phyloP scores from a whole-genome alignment of 1,140 invertebrate species.

The Orchestia grillus region DNA sequence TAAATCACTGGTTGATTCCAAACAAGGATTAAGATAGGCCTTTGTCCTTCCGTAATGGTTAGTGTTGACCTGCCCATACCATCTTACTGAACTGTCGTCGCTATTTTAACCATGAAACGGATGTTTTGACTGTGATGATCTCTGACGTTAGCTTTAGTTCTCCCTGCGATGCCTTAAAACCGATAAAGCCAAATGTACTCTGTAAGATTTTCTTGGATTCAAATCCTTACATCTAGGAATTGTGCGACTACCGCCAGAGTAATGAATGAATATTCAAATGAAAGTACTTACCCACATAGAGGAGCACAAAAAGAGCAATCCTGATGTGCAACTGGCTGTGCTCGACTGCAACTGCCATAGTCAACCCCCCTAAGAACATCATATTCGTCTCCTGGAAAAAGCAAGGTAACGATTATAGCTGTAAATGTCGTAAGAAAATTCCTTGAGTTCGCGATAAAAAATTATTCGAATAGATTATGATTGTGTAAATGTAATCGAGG shows the following conservation, averaged over 20 bases:
- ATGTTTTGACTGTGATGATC: background rate
- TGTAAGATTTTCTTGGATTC: too few species aligned
- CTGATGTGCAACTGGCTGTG: constrained; percentile 69
- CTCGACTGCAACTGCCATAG: constrained; percentile 70
- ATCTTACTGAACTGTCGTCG: background rate
- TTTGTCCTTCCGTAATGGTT: background rate
- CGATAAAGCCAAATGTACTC: too few species aligned
- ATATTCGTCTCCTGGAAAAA: constrained; percentile 68
- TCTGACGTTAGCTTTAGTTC: background rate
- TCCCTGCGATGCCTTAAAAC: background rate
- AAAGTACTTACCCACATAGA: constrained; percentile 63
- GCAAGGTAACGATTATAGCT: background rate
- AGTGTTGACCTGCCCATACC: background rate
- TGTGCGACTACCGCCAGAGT: too few species aligned
- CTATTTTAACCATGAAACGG: background rate
- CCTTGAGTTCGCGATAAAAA: background rate
- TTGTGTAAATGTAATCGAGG: background rate
- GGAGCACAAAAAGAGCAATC: constrained; percentile 69
- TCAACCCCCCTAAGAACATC: constrained; percentile 70
- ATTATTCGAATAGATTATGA: background rate
- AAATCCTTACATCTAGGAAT: background rate
- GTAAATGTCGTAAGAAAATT: background rate
- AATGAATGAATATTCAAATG: background rate
- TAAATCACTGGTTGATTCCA: background rate
- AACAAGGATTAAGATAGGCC: background rate